Evolutionary conservation across 2,888 invertebrate species (phyloP).

Genomic region (Phytoseiulus persimilis): DNA sequence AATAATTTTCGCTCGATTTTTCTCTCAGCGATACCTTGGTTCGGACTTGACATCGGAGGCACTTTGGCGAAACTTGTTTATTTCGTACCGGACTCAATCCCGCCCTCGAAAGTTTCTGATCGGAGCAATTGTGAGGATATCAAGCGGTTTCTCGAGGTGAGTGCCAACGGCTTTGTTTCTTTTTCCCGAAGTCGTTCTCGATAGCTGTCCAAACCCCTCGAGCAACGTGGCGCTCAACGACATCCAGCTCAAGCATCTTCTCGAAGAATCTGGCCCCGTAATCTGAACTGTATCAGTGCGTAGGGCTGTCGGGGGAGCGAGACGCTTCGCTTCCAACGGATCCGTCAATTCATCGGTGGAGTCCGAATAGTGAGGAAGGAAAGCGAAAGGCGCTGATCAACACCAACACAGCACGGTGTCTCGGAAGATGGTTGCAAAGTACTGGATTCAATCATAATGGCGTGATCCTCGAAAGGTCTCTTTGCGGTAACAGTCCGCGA

Average conservation of each 20-base stretch:
- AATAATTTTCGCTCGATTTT: neutral
- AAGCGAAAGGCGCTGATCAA: too few species aligned
- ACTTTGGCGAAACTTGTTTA: conserved; percentile 92
- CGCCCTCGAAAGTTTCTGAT: neutral
- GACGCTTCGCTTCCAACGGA: too few species aligned
- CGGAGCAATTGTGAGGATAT: neutral
- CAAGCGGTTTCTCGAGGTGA: neutral
- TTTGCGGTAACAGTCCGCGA: neutral
- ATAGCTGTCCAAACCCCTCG: neutral
- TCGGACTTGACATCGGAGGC: conserved; percentile 98
- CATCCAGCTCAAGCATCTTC: too few species aligned
- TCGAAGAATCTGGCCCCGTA: too few species aligned
- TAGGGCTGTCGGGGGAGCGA: too few species aligned
- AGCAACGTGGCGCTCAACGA: neutral
- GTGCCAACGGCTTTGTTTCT: neutral
- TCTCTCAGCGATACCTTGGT: conserved; percentile 85
- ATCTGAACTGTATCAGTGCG: too few species aligned
- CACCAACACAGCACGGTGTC: too few species aligned
- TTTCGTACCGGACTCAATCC: conserved; percentile 67
- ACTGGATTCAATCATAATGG: neutral
- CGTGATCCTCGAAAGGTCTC: neutral
- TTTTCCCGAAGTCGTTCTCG: neutral
- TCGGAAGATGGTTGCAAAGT: neutral
- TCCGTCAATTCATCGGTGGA: too few species aligned
- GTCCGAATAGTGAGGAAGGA: too few species aligned